Conservation (phyloP, 2,113 vertebrate genomes). For the Gallinago paraguaiae region DNA sequence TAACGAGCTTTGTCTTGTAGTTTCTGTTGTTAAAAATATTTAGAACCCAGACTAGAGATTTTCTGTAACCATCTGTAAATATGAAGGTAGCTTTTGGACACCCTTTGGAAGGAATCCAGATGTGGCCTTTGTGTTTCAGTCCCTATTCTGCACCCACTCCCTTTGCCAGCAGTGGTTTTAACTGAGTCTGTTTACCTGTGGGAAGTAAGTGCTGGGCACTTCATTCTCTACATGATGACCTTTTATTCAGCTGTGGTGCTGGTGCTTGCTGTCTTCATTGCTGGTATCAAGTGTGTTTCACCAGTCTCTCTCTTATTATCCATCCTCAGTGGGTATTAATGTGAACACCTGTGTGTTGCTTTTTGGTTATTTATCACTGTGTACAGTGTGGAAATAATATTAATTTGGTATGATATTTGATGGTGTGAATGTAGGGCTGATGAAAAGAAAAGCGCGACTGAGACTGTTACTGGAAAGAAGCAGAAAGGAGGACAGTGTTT, state of each 20-base stretch:
- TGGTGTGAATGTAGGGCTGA: not conserved
- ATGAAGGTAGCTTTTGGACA: not conserved
- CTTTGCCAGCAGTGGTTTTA: not conserved
- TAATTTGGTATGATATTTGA: not conserved
- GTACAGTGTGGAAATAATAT: not conserved
- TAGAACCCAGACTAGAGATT: not conserved
- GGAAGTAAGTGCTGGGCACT: not conserved
- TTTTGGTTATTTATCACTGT: not conserved
- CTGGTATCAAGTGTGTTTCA: not conserved
- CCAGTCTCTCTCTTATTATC: not conserved
- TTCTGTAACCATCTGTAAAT: not conserved
- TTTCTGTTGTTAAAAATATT: not conserved
- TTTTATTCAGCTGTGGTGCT: not conserved
- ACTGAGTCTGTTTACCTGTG: rapidly evolving
- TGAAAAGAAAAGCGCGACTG: not conserved
- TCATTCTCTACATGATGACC: not conserved
- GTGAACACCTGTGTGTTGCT: not conserved
- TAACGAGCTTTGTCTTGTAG: not conserved
- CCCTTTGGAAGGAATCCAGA: not conserved
- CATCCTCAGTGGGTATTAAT: not conserved
- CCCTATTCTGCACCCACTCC: not conserved
- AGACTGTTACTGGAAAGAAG: not conserved
- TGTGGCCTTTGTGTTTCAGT: not conserved
- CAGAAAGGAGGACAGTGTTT: not conserved
- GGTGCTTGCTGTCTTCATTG: not conserved